Conservation (phyloP, 2,113 vertebrate genomes). For the Porphyrio hochstetteri region DNA sequence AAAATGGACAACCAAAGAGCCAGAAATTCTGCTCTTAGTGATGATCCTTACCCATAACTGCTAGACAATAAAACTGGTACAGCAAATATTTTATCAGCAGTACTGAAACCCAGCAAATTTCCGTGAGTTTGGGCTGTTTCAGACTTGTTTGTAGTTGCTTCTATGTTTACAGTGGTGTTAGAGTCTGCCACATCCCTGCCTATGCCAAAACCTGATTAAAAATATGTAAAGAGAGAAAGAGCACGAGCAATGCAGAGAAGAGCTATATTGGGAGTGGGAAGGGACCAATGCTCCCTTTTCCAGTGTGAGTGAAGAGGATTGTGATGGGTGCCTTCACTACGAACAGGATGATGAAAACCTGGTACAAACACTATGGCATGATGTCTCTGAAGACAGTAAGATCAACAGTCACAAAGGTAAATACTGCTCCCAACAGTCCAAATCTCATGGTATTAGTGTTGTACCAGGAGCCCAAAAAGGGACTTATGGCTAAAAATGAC, state of each 20-base stretch:
- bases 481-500: neutral
- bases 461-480: neutral
- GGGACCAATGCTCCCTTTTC: neutral
- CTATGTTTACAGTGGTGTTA: neutral
- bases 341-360: neutral
- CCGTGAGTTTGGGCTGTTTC: neutral
- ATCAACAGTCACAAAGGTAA: neutral
- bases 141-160: neutral
- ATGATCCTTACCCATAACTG: neutral
- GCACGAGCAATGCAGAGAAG: neutral
- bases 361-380: accelerated
- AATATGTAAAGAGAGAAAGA: neutral
- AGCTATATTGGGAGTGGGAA: neutral
- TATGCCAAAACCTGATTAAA: neutral
- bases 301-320: neutral
- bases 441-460: neutral
- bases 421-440: neutral
- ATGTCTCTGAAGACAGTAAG: neutral
- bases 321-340: neutral
- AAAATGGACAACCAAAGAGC: neutral
- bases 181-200: neutral
- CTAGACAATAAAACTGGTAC: neutral
- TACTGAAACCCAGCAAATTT: neutral
- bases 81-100: neutral
- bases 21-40: neutral